These are phyloP conservation scores for Catostomus latipinnis DNA, from an alignment of 2,797 vertebrate genomes.

Conservation along the genomic window DNA sequence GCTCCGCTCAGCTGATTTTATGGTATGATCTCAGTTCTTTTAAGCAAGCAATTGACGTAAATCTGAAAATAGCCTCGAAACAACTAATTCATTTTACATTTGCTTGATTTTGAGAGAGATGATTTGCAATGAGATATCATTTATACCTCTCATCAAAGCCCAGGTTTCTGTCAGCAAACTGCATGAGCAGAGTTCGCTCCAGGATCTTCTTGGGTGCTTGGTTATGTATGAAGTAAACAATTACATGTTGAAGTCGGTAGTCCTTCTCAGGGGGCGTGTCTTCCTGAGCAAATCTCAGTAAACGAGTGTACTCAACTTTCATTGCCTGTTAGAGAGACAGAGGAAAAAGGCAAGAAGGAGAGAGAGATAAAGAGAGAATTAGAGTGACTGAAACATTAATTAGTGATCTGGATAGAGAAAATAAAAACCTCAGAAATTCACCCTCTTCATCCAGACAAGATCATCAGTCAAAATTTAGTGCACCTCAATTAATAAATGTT, in stretches of 20 bases:
- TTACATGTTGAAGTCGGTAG: constrained; percentile 90
- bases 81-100: neutral
- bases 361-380: neutral
- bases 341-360: constrained; percentile 9
- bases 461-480: neutral
- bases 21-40: neutral
- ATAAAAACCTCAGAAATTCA: too few species aligned
- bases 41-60: neutral
- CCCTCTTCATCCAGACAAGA: neutral
- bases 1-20: neutral
- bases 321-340: constrained; percentile 82
- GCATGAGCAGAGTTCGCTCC: constrained; percentile 93
- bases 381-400: neutral
- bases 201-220: constrained; percentile 96
- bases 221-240: constrained; percentile 97
- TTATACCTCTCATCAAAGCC: constrained; percentile 94
- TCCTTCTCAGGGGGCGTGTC: constrained; percentile 90
- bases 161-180: constrained; percentile 95
- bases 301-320: constrained; percentile 92
- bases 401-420: neutral
- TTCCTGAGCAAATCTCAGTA: constrained; percentile 92
- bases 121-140: too few species aligned
- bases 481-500: too few species aligned
- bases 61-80: neutral
- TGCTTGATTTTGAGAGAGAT: neutral